phyloP scores from a whole-genome alignment of 1,140 invertebrate species.

The Apis florea region DNA sequence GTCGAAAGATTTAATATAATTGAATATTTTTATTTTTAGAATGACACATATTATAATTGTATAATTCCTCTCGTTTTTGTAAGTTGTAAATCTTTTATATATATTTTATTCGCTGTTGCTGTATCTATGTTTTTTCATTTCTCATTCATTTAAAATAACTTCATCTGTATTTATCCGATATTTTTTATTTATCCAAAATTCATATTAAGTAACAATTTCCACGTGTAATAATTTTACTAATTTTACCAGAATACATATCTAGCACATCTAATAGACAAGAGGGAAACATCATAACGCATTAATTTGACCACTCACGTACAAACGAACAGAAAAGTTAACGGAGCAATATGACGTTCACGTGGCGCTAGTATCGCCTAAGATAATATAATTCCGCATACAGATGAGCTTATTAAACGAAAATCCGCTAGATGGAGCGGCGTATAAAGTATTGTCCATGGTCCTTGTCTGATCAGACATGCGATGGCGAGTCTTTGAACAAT shows the following conservation, averaged over 20 bases:
- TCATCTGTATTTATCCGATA: too few relatives aligned
- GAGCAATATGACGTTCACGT: constrained; percentile 3
- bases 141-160: too few relatives aligned
- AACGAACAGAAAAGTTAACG: constrained; percentile 20
- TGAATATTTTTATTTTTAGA: not conserved
- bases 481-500: constrained; percentile 15
- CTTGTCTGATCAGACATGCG: constrained; percentile 61
- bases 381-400: constrained; percentile 61
- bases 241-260: too few relatives aligned
- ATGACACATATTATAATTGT: not conserved
- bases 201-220: too few relatives aligned
- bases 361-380: constrained; percentile 44
- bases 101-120: too few relatives aligned
- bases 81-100: too few relatives aligned
- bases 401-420: constrained; percentile 64
- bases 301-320: not conserved
- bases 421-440: constrained; percentile 50
- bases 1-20: not conserved
- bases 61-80: too few relatives aligned
- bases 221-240: too few relatives aligned
- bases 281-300: not conserved
- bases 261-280: not conserved
- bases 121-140: too few relatives aligned
- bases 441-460: constrained; percentile 56
- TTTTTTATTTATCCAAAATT: too few relatives aligned